Base-by-base conservation (phyloP, 2,888 invertebrate species). In the Pseudanteris insignis region DNA sequence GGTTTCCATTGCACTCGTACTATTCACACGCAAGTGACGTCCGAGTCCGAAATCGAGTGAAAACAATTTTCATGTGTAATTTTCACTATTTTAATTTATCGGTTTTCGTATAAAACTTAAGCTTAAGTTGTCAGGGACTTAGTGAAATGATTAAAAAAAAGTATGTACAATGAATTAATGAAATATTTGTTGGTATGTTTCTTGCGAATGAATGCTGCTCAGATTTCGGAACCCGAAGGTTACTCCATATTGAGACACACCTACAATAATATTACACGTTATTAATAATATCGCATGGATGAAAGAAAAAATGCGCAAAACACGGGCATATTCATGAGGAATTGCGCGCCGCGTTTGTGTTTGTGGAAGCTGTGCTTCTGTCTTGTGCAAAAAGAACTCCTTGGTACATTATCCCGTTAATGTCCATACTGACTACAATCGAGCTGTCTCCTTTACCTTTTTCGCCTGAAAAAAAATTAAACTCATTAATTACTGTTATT, bases 401-500 rank as follows among this genome's bases (percentile, higher is more conserved):
- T 82, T 96, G 93, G 81, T 97, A 99, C 81, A 91, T 91, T 43
- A 93, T 88, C 32, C 97, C 97, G 78, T 98, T 96, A 62, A 98
- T 85, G 81, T 98, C 96, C 89, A 99, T 94, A 73, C 93, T 94
- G 21, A 98, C 95, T 26, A 92, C 90, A 65, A 98, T 82, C 48
- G 96, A 94, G 74, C 89, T 92, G 75, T 94, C 93, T 6, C 91
- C 90, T 69, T 89, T 90, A 64, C 86, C 85, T 14, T 90, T 89
- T 74, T 92, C 92, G 68, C 90, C 95, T 93, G 26, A 13, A 40
- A 15, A 29, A 28, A 15, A 1, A 18, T 4, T n/a, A n/a, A n/a
- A n/a, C n/a, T n/a, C n/a, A n/a, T n/a, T n/a, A n/a, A n/a, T n/a
- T n/a, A n/a, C n/a, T n/a, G n/a, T n/a, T n/a, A n/a, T n/a, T n/a